Evolutionary conservation across 2,113 vertebrate species (phyloP).

Genomic region (Alectura lathami): DNA sequence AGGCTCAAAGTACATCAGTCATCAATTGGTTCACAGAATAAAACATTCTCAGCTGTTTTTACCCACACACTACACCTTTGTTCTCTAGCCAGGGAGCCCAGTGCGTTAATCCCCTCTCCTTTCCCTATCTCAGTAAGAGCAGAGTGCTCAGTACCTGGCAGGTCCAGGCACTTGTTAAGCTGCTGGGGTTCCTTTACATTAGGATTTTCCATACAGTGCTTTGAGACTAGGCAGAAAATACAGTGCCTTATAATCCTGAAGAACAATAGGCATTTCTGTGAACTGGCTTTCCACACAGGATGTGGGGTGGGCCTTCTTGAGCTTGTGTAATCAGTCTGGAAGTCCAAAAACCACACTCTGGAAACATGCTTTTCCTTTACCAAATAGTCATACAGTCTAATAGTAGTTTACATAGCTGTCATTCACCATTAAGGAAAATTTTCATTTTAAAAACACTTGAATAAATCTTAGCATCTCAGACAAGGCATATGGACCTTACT

Average conservation of each 20-base stretch:
- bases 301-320: constrained; percentile 46
- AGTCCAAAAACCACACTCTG: constrained; percentile 48
- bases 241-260: constrained; percentile 11
- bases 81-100: background rate
- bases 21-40: background rate
- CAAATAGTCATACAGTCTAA: background rate
- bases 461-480: background rate
- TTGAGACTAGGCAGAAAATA: background rate
- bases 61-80: background rate
- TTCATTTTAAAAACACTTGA: background rate
- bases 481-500: background rate
- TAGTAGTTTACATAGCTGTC: background rate
- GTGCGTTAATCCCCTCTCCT: background rate
- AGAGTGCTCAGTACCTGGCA: background rate
- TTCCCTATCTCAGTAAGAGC: background rate
- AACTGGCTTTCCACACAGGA: constrained; percentile 60
- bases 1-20: background rate
- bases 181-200: background rate
- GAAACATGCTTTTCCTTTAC: constrained; percentile 48
- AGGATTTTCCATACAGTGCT: constrained; percentile 17
- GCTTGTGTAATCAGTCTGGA: constrained; percentile 55
- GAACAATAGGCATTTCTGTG: constrained; percentile 64
- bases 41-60: background rate
- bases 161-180: constrained; percentile 25
- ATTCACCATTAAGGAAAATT: background rate